Conservation (phyloP, 2,888 invertebrate species). For the Spialia ferax region DNA sequence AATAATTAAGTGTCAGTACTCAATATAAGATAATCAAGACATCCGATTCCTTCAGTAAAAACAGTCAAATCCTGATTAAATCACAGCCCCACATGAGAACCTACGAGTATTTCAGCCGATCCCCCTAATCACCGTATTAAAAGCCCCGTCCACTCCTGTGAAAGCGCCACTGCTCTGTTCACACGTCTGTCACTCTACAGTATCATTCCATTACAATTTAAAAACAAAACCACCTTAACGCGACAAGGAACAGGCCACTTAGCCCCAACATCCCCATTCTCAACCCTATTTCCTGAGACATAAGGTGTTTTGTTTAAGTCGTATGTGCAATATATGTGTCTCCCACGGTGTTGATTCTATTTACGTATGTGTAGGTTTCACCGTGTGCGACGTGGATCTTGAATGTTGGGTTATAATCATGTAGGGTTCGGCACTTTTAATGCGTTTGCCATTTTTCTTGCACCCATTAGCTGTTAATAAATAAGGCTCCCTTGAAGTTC, state of each 20-base stretch:
- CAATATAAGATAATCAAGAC: neutral
- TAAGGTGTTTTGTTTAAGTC: slow-evolving; percentile 47
- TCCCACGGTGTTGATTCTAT: slow-evolving; percentile 69
- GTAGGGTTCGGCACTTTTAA: neutral
- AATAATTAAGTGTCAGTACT: neutral
- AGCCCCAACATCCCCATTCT: slow-evolving; percentile 39
- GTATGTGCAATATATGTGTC: slow-evolving; percentile 50
- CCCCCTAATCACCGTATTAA: slow-evolving; percentile 55
- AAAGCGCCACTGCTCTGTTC: slow-evolving; percentile 70
- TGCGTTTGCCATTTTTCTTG: neutral
- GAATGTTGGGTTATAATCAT: neutral
- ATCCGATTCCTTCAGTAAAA: slow-evolving; percentile 20
- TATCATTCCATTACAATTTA: slow-evolving; percentile 59
- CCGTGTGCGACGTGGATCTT: slow-evolving; percentile 41
- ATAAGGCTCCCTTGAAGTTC: too few relatives aligned
- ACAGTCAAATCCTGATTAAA: slow-evolving; percentile 19
- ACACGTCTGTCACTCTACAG: slow-evolving; percentile 76
- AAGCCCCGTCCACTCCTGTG: slow-evolving; percentile 61
- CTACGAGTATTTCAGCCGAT: slow-evolving; percentile 43
- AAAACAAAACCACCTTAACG: slow-evolving; percentile 68
- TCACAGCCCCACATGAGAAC: slow-evolving; percentile 46
- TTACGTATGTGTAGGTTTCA: slow-evolving; percentile 57
- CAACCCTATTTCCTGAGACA: slow-evolving; percentile 46
- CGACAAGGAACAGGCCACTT: slow-evolving; percentile 46
- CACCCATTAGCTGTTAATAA: too few relatives aligned